Evolutionary conservation across 2,797 vertebrate genomes (phyloP).

Genomic region (Acomys russatus): DNA sequence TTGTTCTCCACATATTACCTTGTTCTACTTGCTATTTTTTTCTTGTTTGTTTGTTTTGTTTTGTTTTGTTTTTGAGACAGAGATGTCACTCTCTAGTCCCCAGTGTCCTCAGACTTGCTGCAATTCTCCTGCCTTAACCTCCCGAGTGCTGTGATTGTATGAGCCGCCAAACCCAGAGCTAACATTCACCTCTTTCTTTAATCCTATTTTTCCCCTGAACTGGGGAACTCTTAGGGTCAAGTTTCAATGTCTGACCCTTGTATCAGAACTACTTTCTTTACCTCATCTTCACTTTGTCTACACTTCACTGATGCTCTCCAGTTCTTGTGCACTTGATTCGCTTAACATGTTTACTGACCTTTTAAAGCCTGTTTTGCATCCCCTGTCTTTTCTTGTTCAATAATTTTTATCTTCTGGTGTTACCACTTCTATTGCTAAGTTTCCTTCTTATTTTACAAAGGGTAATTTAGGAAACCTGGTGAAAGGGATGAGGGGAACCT

Average conservation of each 20-base stretch:
- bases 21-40: background rate
- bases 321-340: background rate
- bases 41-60: background rate
- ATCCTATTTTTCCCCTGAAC: background rate
- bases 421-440: background rate
- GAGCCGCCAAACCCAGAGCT: background rate
- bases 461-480: background rate
- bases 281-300: background rate
- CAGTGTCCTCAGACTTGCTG: background rate
- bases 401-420: background rate
- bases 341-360: background rate
- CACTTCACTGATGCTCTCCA: background rate
- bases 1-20: background rate
- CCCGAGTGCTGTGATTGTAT: background rate
- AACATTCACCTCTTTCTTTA: background rate
- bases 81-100: background rate
- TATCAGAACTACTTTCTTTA: background rate
- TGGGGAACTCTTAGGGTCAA: background rate
- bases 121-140: background rate
- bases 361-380: background rate
- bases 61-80: background rate
- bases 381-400: background rate
- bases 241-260: background rate
- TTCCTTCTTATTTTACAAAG: slow-evolving; percentile 30
- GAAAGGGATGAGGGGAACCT: background rate